Base-by-base conservation (phyloP, 2,113 vertebrate genomes). In the Tylochromis polylepis region DNA sequence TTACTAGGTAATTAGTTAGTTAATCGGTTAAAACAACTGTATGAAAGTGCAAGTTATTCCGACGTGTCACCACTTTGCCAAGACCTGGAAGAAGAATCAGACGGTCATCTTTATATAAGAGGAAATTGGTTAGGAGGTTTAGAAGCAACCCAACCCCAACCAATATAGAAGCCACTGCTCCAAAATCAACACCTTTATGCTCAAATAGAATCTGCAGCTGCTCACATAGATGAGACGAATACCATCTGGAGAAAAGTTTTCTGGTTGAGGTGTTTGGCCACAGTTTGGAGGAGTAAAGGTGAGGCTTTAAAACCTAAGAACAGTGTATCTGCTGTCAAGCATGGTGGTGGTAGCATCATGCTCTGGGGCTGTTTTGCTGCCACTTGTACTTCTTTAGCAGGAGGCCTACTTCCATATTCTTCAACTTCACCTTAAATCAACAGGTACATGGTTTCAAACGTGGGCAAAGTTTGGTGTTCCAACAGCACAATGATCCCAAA, bases 341-440 rank as follows among this genome's bases (percentile, higher is more conserved):
- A 11, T 9, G 36, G 36, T 3, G 36, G 36, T 38, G 36, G 34
- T 2, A 34, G 34, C 34, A 5, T 3, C 34, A 38, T n/a, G 60
- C 34, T n/a, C 34, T 65, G 4, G 20, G 34, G 20, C 60, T n/a
- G 60, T 38, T 14, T 38, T 38, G 4, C 60, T 65, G 34, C 20
- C 38, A 1, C 20, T 65, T 18, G 34, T 12, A 38, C 18, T 65
- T 65, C 18, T 65, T 65, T 65, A 62, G 59, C 31, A 36, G 0
- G 0, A n/a, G n/a, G 60, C n/a, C 18, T 65, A 65, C 18, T 3
- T 0, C 20, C 60, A n/a, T 5, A 65, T 22, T 65, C 60, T 65
- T 34, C 6, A 65, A 22, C 60, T 38, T 65, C 11, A 65, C 34
- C 60, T 38, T 65, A 65, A 65, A 38, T 22, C 34, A 22, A 38